Evolutionary conservation across 1,140 invertebrate genomes (phyloP), one percentile per base, ranked within the genome.

Genomic region (Nilaparvata lugens): DNA sequence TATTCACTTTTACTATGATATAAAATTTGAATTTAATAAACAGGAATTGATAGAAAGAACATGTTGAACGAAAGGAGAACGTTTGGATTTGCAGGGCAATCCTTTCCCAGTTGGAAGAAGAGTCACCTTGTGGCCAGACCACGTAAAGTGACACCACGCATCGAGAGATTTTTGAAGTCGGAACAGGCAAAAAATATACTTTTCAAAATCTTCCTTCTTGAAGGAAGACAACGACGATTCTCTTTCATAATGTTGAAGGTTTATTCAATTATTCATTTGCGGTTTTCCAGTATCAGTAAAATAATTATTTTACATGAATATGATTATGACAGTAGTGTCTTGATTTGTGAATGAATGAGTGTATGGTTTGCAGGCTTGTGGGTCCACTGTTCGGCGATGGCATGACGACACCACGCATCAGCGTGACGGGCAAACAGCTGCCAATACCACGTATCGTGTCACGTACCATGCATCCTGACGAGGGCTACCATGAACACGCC

Each of bases 401-500:
- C 7, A 84, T 94, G 69, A 87, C 86, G 61, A 81, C 87, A 0
- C 91, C 91, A 9, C 82, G 89, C 62, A 84, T 91, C 40, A 84
- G 87, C 9, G 75, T 83, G 35, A 83, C 83, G 9, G 90, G 91
- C 7, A 80, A 78, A 43, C 78, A 85, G 45, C 72, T 95, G 56
- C 93, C 93, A 0, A 76, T 86, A 45, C 86, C 91, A 0, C 79
- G 93, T 48, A 78, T 93, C 19, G 89, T 95, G 2, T 94, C 91
- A 0, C 80, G 89, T 16, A 91, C 89, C 4, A 89, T 95, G 79
- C 92, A 95, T 73, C 87, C 90, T 4, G 92, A 95, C 67, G 89
- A 93, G 63, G 91, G 90, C 24, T 92, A 84, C 76, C 91, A 95
- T 69, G 91, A 95, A 73, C 91, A 95, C 71, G 91, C 91, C n/a